Evolutionary conservation across 2,113 vertebrate species (phyloP), one percentile per base, ranked within the genome.

Genomic region (Columbina picui): DNA sequence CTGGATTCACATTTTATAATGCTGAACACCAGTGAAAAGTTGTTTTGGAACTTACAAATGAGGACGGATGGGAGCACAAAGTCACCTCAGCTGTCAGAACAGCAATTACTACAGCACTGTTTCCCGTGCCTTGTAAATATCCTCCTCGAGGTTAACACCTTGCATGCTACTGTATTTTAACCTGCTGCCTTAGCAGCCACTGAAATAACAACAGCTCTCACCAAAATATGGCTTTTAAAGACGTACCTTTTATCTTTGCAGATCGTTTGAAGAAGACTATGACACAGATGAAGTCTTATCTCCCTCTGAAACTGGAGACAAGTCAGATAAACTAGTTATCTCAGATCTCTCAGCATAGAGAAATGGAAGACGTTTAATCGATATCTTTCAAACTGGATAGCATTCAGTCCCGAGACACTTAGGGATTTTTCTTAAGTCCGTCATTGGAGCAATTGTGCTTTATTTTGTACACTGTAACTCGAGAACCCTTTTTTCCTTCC

Each of bases 221-320:
- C 49, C 70, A 64, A 84, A 81, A 45, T 1, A 10, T 0, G 4
- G 47, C 91, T 91, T 90, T 61, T 95, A 93, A 95, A 90, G 90
- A 64, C 74, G 7, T 68, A 10, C 95, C 81, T 95, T 95, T 98
- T 97, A 45, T 97, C 94, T 96, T 97, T 92, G 30, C 98, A 99
- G 99, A 97, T 99, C 99, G 22, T 99, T 99, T 97, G 99, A 99
- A 79, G 99, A 99, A 30, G 99, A 99, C 96, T 99, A 99, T 87
- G 99, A 99, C 89, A 98, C 98, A 29, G 99, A 99, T 47, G 99
- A 99, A 94, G 97, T 99, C 87, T 98, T 98, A 77, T 93, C 98
- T 91, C 93, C 98, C 25, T 97, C 98, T 96, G 99, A 99, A 94
- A 98, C 99, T 93, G 98, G 98, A 97, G 99, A 98, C 98, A 99